A percentile compares a stretch with the other conserved stretches of the same genome.
Evolutionary conservation across 2,888 invertebrate species (phyloP).

Genomic region (Apotomis turbidana): DNA sequence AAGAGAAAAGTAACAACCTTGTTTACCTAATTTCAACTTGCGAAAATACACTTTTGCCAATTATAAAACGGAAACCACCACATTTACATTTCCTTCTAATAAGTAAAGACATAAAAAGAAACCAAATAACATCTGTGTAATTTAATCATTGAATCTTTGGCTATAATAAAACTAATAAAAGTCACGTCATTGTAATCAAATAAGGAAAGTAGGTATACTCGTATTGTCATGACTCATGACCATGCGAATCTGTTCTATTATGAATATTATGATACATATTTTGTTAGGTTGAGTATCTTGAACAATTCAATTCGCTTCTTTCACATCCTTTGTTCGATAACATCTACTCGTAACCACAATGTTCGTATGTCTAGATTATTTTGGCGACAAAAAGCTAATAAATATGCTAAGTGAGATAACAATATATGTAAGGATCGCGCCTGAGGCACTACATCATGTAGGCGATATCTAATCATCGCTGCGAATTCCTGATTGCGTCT

Average conservation of each 20-base stretch:
- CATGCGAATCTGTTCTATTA: not conserved
- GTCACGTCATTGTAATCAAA: constrained; percentile 16
- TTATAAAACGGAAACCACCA: constrained; percentile 19
- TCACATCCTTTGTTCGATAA: constrained; percentile 39
- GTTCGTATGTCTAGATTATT: constrained; percentile 18
- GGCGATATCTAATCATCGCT: constrained; percentile 21
- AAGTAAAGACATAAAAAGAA: constrained; percentile 8
- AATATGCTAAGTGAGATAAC: constrained; percentile 38
- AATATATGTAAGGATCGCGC: constrained; percentile 29
- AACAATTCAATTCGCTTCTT: constrained; percentile 27
- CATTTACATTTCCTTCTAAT: constrained; percentile 3
- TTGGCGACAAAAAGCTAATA: constrained; percentile 36
- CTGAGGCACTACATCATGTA: constrained; percentile 12
- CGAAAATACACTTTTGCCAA: constrained; percentile 2
- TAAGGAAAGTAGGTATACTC: constrained; percentile 23
- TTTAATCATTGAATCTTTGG: constrained; percentile 20
- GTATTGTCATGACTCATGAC: not conserved
- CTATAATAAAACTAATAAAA: constrained; percentile 11
- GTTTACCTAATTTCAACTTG: not conserved
- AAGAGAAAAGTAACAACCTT: constrained; percentile 7
- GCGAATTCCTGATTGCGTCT: constrained; percentile 67
- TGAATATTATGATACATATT: not conserved
- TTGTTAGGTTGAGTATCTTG: not conserved
- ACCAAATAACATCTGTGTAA: not conserved
- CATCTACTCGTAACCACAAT: constrained; percentile 26